Base-by-base conservation (phyloP, 2,888 invertebrate species). In the Drosophila prostipennis region DNA sequence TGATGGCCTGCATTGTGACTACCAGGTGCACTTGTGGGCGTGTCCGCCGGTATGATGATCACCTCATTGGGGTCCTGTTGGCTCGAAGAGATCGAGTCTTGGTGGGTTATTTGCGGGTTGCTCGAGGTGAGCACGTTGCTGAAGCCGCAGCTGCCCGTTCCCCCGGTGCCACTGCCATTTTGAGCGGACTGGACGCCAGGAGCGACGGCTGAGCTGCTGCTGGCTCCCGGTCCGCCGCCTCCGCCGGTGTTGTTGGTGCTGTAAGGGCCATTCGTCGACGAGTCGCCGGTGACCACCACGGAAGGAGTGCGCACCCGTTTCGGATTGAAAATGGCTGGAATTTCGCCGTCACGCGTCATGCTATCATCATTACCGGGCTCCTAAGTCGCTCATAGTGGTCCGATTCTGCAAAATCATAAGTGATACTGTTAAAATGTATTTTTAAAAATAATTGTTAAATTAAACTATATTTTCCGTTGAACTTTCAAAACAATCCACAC, bases 291-390 rank as follows among this genome's bases (percentile, higher is more conserved):
- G 77, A 95, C 94, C 86, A 95, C 95, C 76, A 95, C 95, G 59
- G 95, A 94, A 76, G 95, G 95, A 67, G 95, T 93, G 72, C 95
- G 93, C 63, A 94, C 94, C 78, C 95, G 93, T 90, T 94, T 94
- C 46, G 96, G 96, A 92, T 96, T 96, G 92, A 96, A 96, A 89
- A 96, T 96, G 78, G 96, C 96, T 78, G 96, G 95, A 92, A 96
- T 94, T 91, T 96, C 96, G 85, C 95, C 95, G 93, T 95, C 95
- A 79, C 95, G 93, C 78, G 94, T 95, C 95, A 95, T 95, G 56
- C 81, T 91, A 79, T 86, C 84, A 88, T 77, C 79, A 63, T 43
- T 34, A 45, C 46, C 43, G 37, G 37, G 14, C 42, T 48, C 48
- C 48, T 39, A 32, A 29, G 14, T 67, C 23, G 63, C 55, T 74